Percentiles rank a stretch among this genome's conserved stretches.
These are phyloP conservation scores for Tachina fera DNA, from an alignment of 2,888 invertebrate genomes.

Conservation along the genomic window DNA sequence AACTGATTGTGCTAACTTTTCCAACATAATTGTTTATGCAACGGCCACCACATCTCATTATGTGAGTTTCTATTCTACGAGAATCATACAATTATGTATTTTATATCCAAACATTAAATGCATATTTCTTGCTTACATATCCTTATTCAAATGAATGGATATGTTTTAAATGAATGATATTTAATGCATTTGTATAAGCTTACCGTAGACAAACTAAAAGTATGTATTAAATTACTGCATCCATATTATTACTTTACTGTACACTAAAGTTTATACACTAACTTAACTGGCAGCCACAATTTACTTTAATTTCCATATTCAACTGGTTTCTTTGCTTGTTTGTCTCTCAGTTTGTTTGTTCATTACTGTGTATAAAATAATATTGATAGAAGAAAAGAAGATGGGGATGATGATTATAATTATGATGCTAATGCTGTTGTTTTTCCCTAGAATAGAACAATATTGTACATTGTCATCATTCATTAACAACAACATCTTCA, in stretches of 20 bases:
- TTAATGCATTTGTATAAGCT: constrained; percentile 31
- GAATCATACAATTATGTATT: constrained; percentile 43
- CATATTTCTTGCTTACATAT: constrained; percentile 22
- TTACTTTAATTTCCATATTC: constrained; percentile 59
- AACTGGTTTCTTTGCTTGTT: neutral
- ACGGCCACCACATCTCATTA: constrained; percentile 3
- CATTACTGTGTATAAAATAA: constrained; percentile 25
- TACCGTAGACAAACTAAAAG: constrained; percentile 15
- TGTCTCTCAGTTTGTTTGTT: constrained; percentile 22
- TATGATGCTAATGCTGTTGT: neutral
- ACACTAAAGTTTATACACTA: constrained; percentile 38
- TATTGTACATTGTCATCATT: constrained; percentile 28
- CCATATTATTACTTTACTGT: constrained; percentile 65
- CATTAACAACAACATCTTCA: constrained; percentile 41
- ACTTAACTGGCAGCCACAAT: constrained; percentile 52
- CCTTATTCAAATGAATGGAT: constrained; percentile 26
- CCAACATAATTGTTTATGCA: neutral
- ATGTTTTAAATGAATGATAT: constrained; percentile 31
- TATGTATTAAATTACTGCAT: constrained; percentile 61
- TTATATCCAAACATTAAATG: constrained; percentile 42
- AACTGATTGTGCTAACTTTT: constrained; percentile 11
- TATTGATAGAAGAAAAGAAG: constrained; percentile 18
- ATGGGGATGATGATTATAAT: constrained; percentile 20
- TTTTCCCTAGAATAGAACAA: neutral
- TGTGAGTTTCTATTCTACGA: constrained; percentile 25